Percentiles rank a stretch among this genome's conserved stretches.
These are phyloP conservation scores for Dendronephthya gigantea DNA, from an alignment of 64 coral and sea anemone species.

Conservation along the genomic window DNA sequence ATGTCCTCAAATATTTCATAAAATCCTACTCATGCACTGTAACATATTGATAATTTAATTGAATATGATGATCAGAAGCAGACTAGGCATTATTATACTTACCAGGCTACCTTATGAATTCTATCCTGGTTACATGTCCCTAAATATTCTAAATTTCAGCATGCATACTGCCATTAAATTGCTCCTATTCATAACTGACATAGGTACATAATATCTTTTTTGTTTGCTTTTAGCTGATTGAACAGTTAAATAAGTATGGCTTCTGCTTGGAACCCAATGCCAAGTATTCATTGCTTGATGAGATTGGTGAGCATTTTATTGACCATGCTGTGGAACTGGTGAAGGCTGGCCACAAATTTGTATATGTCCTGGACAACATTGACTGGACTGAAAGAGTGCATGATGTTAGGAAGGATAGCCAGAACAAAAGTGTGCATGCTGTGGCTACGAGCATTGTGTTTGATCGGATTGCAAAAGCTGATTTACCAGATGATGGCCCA, in stretches of 20 bases:
- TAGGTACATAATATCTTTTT: neutral
- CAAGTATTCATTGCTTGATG: neutral
- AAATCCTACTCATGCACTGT: too few relatives aligned
- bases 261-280: neutral
- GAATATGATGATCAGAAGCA: too few relatives aligned
- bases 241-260: neutral
- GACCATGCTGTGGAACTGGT: neutral
- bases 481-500: neutral
- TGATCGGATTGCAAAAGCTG: neutral
- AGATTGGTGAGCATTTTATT: neutral
- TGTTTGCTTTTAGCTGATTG: neutral
- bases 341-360: neutral
- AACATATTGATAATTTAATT: too few relatives aligned
- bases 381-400: neutral
- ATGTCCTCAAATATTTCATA: too few relatives aligned
- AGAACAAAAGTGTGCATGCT: slow-evolving; percentile 7
- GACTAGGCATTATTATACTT: neutral
- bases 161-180: neutral
- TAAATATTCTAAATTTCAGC: neutral
- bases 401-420: neutral
- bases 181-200: neutral
- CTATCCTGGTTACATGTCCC: neutral
- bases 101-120: too few relatives aligned
- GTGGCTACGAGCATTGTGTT: neutral
- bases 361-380: neutral